These are phyloP conservation scores for Zaprionus davidi DNA, from an alignment of 1,140 invertebrate species.

Conservation along the genomic window DNA sequence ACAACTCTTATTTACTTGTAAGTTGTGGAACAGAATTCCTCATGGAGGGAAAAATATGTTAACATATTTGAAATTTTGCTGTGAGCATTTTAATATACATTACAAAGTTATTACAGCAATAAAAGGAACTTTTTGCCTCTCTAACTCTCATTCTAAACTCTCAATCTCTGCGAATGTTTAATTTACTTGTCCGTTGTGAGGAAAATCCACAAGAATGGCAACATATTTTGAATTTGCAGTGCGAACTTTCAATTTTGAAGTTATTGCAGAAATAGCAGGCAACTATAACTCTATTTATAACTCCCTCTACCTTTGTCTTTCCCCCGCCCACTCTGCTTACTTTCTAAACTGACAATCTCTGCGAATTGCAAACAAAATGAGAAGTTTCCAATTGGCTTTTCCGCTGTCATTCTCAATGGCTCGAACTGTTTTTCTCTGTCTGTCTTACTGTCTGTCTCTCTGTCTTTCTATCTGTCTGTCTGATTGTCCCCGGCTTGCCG, in stretches of 20 bases:
- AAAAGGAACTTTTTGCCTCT: too few species aligned
- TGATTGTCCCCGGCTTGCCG: neutral
- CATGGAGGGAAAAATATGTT: neutral
- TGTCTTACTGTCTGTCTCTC: constrained; percentile 12
- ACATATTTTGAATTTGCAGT: neutral
- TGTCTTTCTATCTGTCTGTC: constrained; percentile 20
- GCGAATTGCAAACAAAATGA: constrained; percentile 34
- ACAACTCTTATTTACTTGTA: constrained; percentile 49
- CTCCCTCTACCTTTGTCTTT: neutral
- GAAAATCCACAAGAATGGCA: neutral
- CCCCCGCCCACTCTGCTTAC: neutral
- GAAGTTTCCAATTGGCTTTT: constrained; percentile 33
- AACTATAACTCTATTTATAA: neutral
- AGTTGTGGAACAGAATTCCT: constrained; percentile 21
- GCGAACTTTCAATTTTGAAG: neutral
- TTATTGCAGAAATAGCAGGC: neutral
- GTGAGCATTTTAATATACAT: too few species aligned
- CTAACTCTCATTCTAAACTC: too few species aligned
- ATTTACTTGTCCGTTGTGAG: constrained; percentile 44
- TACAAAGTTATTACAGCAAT: too few species aligned
- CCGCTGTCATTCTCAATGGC: constrained; percentile 69
- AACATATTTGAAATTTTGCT: too few species aligned
- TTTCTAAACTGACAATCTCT: constrained; percentile 7
- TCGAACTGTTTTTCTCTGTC: constrained; percentile 36
- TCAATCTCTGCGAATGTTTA: constrained; percentile 13